Evolutionary conservation across 2,888 invertebrate genomes (phyloP), one percentile per base, ranked within the genome.

Genomic region (Hemistola chrysoprasaria): DNA sequence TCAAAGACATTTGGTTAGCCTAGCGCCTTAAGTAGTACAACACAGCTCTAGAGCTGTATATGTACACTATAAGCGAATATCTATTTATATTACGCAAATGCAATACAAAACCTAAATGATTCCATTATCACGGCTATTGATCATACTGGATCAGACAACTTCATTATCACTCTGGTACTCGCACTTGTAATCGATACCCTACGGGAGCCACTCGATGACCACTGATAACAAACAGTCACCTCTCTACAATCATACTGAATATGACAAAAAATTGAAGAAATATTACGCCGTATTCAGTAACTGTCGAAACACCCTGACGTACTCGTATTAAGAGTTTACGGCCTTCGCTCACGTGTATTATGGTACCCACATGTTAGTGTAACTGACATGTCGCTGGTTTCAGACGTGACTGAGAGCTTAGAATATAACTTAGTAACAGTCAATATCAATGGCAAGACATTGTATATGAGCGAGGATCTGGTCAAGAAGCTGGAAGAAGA

Each of bases 401-500:
- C 47, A 82, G 84, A 83, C 71, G 61, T 47, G 7, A 72, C 76
- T 7, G 55, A 65, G 4, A 47, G 41, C 1, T 22, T 32, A 5
- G 29, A 41, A 22, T 44, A 16, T 16, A 16, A 16, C 16, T 4
- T 71, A 54, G 39, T 53, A 50, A 38, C 60, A 44, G 21, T 70
- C 60, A 24, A 65, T 44, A 63, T 64, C 47, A 64, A 79, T 72
- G 87, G 85, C 22, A 65, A 71, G 30, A 54, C 65, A 0, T 62
- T 82, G 25, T 71, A 59, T 32, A 74, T 86, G 57, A 64, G 67
- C 0, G 70, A 71, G 11, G 65, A 74, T 4, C 53, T 88, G 20
- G 62, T 76, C 57, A 65, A 33, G 33, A 81, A 67, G 46, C 35
- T 88, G 11, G 59, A 61, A 1, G 67, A 69, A 4, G 85, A 89